Percentiles rank a stretch among this genome's conserved stretches.
Evolutionary conservation across 1,140 invertebrate species (phyloP).

Genomic region (Zophobas morio): DNA sequence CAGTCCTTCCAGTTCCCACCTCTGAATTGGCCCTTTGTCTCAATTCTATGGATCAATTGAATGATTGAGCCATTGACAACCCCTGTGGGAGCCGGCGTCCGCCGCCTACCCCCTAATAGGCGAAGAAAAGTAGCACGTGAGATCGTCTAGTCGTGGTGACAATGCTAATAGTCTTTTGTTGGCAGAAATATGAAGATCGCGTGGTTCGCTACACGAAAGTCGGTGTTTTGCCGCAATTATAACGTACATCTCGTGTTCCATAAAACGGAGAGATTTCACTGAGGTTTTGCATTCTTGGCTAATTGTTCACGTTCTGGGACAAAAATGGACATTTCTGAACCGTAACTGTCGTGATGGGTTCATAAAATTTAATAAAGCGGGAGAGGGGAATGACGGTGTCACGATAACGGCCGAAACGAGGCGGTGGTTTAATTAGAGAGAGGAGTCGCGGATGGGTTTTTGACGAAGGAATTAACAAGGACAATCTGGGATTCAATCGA

Average conservation of each 20-base stretch:
- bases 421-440: slow-evolving; percentile 4
- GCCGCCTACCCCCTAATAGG: no score
- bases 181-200: slow-evolving; percentile 24
- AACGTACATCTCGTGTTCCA: slow-evolving; percentile 29
- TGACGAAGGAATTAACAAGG: no score
- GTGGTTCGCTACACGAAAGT: slow-evolving; percentile 34
- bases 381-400: background rate
- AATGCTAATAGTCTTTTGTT: slow-evolving; percentile 41
- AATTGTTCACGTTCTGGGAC: slow-evolving; percentile 35
- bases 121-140: slow-evolving; percentile 26
- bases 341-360: slow-evolving; percentile 16
- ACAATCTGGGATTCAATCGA: no score
- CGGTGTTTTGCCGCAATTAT: slow-evolving; percentile 35
- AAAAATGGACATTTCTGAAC: slow-evolving; percentile 15
- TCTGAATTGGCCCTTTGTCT: slow-evolving; percentile 38
- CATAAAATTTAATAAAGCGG: slow-evolving; percentile 25
- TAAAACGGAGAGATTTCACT: slow-evolving; percentile 23
- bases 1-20: slow-evolving; percentile 27
- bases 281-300: slow-evolving; percentile 32
- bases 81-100: slow-evolving; percentile 12
- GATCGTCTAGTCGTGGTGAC: slow-evolving; percentile 1
- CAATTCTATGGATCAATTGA: slow-evolving; percentile 33
- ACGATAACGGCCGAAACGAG: background rate
- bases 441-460: background rate
- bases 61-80: slow-evolving; percentile 30